A percentile compares a stretch with the other conserved stretches of the same genome.
Evolutionary conservation across 2,797 vertebrate species (phyloP).

Genomic region (Myioborus miniatus): DNA sequence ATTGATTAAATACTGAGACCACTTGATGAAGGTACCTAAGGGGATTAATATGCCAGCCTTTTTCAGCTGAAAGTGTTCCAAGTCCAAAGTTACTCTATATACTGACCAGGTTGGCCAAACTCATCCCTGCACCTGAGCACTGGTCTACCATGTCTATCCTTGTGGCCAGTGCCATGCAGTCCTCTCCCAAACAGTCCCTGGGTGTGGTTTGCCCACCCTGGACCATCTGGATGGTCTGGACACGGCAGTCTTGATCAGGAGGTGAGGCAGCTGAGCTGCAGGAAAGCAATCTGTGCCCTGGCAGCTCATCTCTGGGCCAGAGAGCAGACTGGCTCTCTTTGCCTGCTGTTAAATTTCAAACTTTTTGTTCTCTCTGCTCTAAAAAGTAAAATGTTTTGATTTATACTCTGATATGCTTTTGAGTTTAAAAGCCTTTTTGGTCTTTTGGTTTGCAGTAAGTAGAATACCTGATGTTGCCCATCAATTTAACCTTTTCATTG

Average conservation of each 20-base stretch:
- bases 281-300: not conserved
- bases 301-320: not conserved
- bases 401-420: not conserved
- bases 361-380: not conserved
- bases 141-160: not conserved
- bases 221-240: not conserved
- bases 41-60: not conserved
- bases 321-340: not conserved
- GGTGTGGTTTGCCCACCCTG: not conserved
- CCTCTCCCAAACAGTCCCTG: not conserved
- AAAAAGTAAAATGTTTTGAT: not conserved
- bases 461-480: not conserved
- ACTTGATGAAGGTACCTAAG: not conserved
- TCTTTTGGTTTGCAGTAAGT: not conserved
- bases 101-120: not conserved
- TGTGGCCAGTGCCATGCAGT: accelerated
- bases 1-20: not conserved
- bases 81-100: not conserved
- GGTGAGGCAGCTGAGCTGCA: not conserved
- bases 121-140: not conserved
- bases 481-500: not conserved
- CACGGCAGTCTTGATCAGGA: accelerated
- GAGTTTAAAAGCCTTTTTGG: not conserved
- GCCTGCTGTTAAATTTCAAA: not conserved
- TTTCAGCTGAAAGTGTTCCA: not conserved